Evolutionary conservation across 2,113 vertebrate genomes (phyloP).

Genomic region (Nycticorax nycticorax): DNA sequence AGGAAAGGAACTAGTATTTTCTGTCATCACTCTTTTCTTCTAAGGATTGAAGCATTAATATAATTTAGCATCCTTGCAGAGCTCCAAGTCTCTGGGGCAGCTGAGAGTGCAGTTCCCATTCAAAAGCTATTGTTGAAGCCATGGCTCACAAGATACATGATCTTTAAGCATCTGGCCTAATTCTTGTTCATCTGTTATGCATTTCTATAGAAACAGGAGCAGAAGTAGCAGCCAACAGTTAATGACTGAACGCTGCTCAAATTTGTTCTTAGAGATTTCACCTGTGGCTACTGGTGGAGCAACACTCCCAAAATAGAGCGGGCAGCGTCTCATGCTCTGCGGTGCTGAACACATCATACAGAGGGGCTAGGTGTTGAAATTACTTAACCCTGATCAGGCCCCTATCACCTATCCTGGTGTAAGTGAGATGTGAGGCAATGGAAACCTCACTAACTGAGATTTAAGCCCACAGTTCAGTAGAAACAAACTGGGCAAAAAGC

Average conservation of each 20-base stretch:
- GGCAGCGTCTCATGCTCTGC: fast-evolving
- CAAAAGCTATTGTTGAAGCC: not conserved
- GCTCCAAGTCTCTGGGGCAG: not conserved
- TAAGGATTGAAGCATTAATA: not conserved
- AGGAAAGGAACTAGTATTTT: not conserved
- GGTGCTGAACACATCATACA: not conserved
- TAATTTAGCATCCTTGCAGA: not conserved
- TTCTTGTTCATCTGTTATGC: not conserved
- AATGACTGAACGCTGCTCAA: not conserved
- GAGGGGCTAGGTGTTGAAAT: not conserved
- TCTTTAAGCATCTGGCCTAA: not conserved
- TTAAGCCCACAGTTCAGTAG: not conserved
- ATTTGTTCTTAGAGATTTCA: not conserved
- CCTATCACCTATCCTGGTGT: not conserved
- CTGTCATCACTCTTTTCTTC: not conserved
- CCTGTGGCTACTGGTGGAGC: not conserved
- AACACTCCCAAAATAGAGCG: not conserved
- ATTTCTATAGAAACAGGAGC: not conserved
- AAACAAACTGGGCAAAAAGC: not conserved
- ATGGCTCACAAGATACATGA: not conserved
- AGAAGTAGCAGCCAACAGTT: not conserved
- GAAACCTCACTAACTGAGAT: not conserved
- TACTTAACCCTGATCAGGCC: not conserved
- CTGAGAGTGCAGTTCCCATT: not conserved
- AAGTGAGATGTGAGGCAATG: not conserved